A percentile compares a stretch with the other conserved stretches of the same genome.
Conservation (phyloP, 2,888 invertebrate species). For the Gerris lacustris region DNA sequence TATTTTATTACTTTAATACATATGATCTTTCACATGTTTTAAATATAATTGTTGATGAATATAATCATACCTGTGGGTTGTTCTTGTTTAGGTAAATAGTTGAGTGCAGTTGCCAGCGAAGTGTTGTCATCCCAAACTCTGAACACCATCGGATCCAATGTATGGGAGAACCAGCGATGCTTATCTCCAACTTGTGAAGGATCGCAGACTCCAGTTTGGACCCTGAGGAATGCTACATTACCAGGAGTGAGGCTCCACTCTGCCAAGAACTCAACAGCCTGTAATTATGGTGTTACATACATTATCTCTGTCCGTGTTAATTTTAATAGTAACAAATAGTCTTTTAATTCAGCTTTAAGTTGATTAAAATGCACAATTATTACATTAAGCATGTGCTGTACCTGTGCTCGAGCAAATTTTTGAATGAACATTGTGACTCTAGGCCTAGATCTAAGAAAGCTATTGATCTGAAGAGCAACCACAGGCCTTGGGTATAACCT, state of each 20-base stretch:
- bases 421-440: conserved; percentile 77
- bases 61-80: conserved; percentile 54
- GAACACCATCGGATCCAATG: conserved; percentile 78
- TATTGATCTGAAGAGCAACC: conserved; percentile 95
- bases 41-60: too few relatives aligned
- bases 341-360: too few relatives aligned
- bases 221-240: conserved; percentile 93
- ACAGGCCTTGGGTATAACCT: conserved; percentile 95
- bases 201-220: conserved; percentile 92
- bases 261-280: conserved; percentile 96
- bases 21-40: too few relatives aligned
- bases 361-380: too few relatives aligned
- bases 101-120: conserved; percentile 62
- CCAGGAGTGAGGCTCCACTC: conserved; percentile 96
- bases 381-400: conserved; percentile 32
- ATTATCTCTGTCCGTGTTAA: too few relatives aligned
- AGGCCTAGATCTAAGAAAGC: conserved; percentile 87
- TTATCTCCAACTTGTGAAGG: conserved; percentile 95
- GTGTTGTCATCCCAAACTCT: conserved; percentile 84
- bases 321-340: too few relatives aligned
- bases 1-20: too few relatives aligned
- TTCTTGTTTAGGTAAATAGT: conserved; percentile 60
- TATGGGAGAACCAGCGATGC: conserved; percentile 87
- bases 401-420: conserved; percentile 87
- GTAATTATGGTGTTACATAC: conserved; percentile 25